A percentile compares a stretch with the other conserved stretches of the same genome.
Conservation (phyloP, 2,113 vertebrate genomes). For the Neolamprologus cancellatus region DNA sequence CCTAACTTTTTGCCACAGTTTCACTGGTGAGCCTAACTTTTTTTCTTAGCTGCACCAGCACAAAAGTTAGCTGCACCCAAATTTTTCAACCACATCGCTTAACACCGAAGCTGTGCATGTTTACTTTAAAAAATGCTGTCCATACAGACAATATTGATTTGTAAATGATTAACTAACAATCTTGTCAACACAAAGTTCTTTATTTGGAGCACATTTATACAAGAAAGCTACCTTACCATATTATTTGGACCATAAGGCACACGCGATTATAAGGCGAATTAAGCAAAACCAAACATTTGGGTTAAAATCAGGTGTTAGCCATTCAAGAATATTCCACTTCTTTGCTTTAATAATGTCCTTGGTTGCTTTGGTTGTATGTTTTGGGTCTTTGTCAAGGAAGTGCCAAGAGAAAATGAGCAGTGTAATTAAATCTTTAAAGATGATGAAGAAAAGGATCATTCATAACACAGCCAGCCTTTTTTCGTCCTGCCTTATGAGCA, state of each 20-base stretch:
- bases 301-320: neutral
- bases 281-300: neutral
- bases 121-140: neutral
- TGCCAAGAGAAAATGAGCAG: neutral
- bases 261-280: neutral
- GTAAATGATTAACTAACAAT: neutral
- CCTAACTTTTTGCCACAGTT: neutral
- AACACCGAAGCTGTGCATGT: neutral
- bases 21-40: neutral
- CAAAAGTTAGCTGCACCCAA: neutral
- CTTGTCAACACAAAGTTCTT: neutral
- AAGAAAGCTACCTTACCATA: neutral
- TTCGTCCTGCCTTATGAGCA: accelerated
- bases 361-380: neutral
- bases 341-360: neutral
- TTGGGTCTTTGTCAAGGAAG: neutral
- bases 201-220: neutral
- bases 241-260: neutral
- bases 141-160: neutral
- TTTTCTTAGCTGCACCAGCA: neutral
- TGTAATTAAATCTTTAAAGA: neutral
- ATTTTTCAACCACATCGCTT: neutral
- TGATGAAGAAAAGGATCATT: neutral
- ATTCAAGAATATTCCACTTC: neutral
- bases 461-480: neutral